These are phyloP conservation scores for Campylomormyrus tamandua DNA, from an alignment of 2,113 vertebrate species.

Conservation along the genomic window DNA sequence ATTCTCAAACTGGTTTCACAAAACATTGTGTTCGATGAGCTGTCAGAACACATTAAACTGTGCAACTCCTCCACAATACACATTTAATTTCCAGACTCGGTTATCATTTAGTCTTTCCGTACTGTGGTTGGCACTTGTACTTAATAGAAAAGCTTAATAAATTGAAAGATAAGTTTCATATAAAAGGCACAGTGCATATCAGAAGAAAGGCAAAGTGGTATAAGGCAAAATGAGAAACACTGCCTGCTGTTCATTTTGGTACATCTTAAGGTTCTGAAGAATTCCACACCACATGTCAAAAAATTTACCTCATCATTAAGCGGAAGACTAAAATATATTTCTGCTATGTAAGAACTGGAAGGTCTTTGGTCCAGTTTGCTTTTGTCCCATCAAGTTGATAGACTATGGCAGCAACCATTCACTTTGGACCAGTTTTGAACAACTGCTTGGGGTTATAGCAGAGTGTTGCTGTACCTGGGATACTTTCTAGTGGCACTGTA, in stretches of 20 bases:
- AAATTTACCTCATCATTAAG: not conserved
- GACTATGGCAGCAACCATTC: not conserved
- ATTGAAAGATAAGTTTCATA: not conserved
- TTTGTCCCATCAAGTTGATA: not conserved
- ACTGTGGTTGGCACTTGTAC: not conserved
- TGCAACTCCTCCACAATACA: not conserved
- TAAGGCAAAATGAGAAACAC: not conserved
- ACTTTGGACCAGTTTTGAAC: not conserved
- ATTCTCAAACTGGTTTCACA: not conserved
- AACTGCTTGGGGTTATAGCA: not conserved
- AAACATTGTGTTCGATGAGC: not conserved
- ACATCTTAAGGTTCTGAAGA: not conserved
- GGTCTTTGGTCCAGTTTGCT: not conserved
- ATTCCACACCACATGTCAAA: not conserved
- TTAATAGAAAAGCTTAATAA: not conserved
- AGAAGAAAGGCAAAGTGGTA: not conserved
- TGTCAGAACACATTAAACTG: not conserved
- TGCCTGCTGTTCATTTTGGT: not conserved
- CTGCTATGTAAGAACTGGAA: not conserved
- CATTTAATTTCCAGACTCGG: not conserved
- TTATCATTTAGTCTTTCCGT: not conserved
- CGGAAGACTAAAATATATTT: not conserved
- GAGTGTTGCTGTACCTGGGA: not conserved
- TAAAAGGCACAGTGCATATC: not conserved
- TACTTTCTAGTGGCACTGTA: not conserved